Evolutionary conservation across 2,888 invertebrate species (phyloP), one percentile per base, ranked within the genome.

Genomic region (Salpingus planirostris): DNA sequence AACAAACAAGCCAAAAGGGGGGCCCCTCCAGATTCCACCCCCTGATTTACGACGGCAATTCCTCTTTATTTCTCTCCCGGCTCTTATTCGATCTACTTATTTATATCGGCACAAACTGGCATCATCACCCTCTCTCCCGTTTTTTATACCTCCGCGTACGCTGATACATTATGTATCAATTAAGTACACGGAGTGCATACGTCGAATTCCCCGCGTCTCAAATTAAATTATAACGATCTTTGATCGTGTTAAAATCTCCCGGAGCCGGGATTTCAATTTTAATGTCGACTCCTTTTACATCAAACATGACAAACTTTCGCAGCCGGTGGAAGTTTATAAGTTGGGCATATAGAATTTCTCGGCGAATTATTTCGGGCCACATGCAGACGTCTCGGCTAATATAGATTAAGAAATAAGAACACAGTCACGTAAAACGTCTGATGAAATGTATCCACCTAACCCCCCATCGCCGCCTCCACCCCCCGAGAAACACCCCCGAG

Each of bases 11-110:
- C 44, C n/a, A n/a, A n/a, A n/a, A n/a, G n/a, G n/a, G 42, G 38
- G 46, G 46, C n/a, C n/a, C n/a, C n/a, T n/a, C n/a, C 45, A 47
- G 50, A 30, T 47, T 46, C 39, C 46, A n/a, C 51, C 59, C 46
- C 51, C 60, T 64, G 65, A 65, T 65, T 65, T 64, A 65, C 65
- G 57, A 60, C 52, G 52, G 55, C 62, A 64, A 64, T 64, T 62
- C 62, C 55, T 64, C 63, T 64, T 64, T 65, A 65, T 65, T 62
- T 64, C 62, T 63, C 62, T 64, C 61, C 55, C 51, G 56, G 55
- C 58, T 57, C 57, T 45, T 44, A 47, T 47, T 55, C 54, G 48
- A 55, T 59, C 50, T 52, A 55, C 54, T 59, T 58, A 59, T 60
- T 62, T 60, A 61, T 61, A n/a, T n/a, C n/a, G n/a, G n/a, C n/a